Conservation (phyloP, 1,140 invertebrate species). For the Trichonephila inaurata region DNA sequence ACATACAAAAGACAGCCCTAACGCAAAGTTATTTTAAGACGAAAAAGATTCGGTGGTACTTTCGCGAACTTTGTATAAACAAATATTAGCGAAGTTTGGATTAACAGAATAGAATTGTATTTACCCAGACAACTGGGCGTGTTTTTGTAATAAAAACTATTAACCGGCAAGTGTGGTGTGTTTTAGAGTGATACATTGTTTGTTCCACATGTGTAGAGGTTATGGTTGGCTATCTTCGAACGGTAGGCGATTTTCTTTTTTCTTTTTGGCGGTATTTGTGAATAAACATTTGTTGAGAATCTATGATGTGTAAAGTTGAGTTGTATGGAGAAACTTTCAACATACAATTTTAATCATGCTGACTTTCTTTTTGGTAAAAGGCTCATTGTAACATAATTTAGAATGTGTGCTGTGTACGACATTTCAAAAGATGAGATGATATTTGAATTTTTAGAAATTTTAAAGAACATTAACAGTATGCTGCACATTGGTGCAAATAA, state of each 20-base stretch:
- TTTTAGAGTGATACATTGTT: not conserved
- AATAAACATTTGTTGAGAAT: no score
- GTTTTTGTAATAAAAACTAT: not conserved
- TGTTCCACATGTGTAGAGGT: not conserved
- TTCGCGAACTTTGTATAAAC: not conserved
- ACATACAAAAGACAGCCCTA: not conserved
- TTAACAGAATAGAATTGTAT: not conserved
- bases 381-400: no score
- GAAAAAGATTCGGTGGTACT: not conserved
- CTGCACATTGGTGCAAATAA: no score
- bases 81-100: not conserved
- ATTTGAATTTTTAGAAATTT: no score
- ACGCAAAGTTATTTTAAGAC: not conserved
- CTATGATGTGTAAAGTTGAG: no score
- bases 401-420: no score
- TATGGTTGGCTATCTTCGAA: not conserved
- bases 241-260: not conserved
- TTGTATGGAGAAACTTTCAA: no score
- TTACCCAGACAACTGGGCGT: not conserved
- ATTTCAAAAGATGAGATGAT: no score
- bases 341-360: no score
- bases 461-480: no score
- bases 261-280: not conserved
- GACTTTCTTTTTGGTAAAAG: no score
- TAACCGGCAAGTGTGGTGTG: not conserved